Evolutionary conservation across 2,797 vertebrate genomes (phyloP).

Genomic region (Micrastur ruficollis): DNA sequence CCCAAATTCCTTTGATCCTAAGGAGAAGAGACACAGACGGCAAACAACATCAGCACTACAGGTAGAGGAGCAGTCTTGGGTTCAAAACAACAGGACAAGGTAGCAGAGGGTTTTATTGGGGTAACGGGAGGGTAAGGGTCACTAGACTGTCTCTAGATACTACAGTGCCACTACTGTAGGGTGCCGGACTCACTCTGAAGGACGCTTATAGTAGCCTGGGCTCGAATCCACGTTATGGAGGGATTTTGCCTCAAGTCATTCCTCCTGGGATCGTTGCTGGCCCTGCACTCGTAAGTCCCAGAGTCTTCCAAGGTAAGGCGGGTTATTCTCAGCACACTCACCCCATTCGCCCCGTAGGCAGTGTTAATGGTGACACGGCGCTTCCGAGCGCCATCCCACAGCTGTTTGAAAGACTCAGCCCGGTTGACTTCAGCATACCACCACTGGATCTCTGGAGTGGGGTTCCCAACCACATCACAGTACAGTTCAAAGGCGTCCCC

Average conservation of each 20-base stretch:
- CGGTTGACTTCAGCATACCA: constrained; percentile 99
- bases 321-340: constrained; percentile 94
- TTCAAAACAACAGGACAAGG: constrained; percentile 44
- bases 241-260: constrained; percentile 98
- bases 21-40: constrained; percentile 57
- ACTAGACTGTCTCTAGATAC: constrained; percentile 84
- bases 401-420: constrained; percentile 98
- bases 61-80: constrained; percentile 50
- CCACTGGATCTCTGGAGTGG: constrained; percentile 99
- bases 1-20: constrained; percentile 64
- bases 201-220: constrained; percentile 98
- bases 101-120: constrained; percentile 12
- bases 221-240: constrained; percentile 97
- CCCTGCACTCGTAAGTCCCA: constrained; percentile 98
- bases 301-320: constrained; percentile 96
- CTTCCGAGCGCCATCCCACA: constrained; percentile 96
- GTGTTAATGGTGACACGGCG: constrained; percentile 95
- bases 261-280: constrained; percentile 97
- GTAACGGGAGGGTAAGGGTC: constrained; percentile 52
- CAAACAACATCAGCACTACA: constrained; percentile 62
- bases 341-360: constrained; percentile 93
- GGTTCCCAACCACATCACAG: constrained; percentile 97
- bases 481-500: constrained; percentile 99
- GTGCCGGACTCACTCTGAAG: constrained; percentile 96
- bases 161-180: constrained; percentile 84